phyloP scores from a whole-genome alignment of 2,888 invertebrate species.

The Synergus laeviventris region DNA sequence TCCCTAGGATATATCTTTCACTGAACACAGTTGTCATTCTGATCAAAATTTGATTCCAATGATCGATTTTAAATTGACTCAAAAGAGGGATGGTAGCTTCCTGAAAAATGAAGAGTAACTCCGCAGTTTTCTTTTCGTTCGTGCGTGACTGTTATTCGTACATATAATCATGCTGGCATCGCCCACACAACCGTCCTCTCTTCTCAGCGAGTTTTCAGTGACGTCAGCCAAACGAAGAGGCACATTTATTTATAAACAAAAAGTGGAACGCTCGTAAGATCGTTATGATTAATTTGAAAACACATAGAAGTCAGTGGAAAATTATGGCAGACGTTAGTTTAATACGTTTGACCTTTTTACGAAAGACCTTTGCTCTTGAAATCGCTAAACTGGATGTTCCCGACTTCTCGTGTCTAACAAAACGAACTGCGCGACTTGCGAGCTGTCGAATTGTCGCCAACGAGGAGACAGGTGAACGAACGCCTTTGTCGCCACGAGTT shows the following conservation, averaged over 20 bases:
- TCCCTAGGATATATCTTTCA: not conserved
- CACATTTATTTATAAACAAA: conserved; percentile 70
- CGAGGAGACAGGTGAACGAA: not conserved
- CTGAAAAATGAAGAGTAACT: not conserved
- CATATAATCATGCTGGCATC: not conserved
- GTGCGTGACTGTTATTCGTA: not conserved
- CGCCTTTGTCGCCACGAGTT: not conserved
- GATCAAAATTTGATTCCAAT: not conserved
- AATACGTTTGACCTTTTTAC: not conserved
- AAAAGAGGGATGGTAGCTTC: not conserved
- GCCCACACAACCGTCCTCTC: conserved; percentile 9
- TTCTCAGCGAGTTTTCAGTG: not conserved
- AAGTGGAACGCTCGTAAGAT: conserved; percentile 56
- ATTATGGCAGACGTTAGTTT: not conserved
- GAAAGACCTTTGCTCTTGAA: not conserved
- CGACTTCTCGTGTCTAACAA: not conserved
- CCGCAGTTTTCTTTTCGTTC: not conserved
- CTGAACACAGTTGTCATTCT: not conserved
- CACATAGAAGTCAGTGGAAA: not conserved
- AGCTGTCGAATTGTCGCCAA: not conserved
- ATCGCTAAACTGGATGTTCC: not conserved
- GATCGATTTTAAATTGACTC: not conserved
- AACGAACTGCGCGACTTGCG: not conserved
- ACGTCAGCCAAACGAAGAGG: not conserved
- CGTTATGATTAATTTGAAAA: not conserved